These are phyloP conservation scores for Caenorhabditis imperialis DNA, from an alignment of 2,888 invertebrate genomes.

Conservation along the genomic window DNA sequence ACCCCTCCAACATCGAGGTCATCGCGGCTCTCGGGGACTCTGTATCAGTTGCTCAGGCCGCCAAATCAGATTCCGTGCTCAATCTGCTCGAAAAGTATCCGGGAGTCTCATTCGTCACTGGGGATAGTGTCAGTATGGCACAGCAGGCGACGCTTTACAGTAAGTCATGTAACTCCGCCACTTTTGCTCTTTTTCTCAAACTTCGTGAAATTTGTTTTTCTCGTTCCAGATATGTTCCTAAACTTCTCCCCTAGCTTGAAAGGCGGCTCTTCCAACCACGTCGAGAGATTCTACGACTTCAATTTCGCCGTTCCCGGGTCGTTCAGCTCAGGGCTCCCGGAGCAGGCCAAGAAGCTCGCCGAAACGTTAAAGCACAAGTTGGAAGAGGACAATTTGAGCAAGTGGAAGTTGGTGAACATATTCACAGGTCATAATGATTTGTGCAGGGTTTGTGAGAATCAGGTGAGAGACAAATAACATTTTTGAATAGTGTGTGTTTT, in stretches of 20 bases:
- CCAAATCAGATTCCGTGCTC: conserved; percentile 27
- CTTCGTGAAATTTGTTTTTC: too few relatives aligned
- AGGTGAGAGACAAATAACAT: too few relatives aligned
- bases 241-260: conserved; percentile 37
- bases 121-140: conserved; percentile 28
- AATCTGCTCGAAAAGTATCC: conserved; percentile 40
- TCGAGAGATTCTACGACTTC: conserved; percentile 43
- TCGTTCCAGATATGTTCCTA: conserved; percentile 51
- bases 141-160: conserved; percentile 51
- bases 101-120: conserved; percentile 54
- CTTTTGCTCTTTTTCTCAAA: too few relatives aligned
- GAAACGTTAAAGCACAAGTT: conserved; percentile 9
- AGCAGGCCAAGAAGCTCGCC: conserved; percentile 25
- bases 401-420: conserved; percentile 60
- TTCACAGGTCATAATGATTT: conserved; percentile 62
- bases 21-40: conserved; percentile 58
- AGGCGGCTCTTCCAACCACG: conserved; percentile 31
- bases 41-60: conserved; percentile 53
- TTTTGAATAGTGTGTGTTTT: too few relatives aligned
- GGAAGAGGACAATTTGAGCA: conserved; percentile 9
- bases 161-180: conserved; percentile 32
- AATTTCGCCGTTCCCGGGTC: conserved; percentile 40
- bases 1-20: conserved; percentile 53
- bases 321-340: conserved; percentile 8
- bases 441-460: conserved; percentile 49